Conservation (phyloP, 2,797 vertebrate genomes). For the Nannoperca australis region DNA sequence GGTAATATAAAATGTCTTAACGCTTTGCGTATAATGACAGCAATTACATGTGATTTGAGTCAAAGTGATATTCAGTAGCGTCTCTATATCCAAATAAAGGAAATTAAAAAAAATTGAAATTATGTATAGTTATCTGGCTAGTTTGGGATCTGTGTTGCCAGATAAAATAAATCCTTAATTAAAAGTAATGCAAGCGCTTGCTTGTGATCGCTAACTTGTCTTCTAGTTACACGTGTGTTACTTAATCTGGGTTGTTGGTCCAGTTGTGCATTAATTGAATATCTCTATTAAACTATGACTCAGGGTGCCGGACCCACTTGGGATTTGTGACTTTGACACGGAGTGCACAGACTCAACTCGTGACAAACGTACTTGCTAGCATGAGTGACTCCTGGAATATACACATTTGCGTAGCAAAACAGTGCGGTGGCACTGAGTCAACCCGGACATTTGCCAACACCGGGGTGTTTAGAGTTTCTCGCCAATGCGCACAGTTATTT, state of each 20-base stretch:
- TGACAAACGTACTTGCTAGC: constrained; percentile 45
- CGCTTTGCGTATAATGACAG: background rate
- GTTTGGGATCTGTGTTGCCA: background rate
- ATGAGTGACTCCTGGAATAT: constrained; percentile 71
- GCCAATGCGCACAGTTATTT: constrained; percentile 39
- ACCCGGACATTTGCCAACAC: constrained; percentile 67
- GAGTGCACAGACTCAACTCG: constrained; percentile 41
- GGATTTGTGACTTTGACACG: constrained; percentile 53
- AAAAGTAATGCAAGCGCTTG: background rate
- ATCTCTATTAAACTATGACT: constrained; percentile 45
- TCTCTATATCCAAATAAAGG: background rate
- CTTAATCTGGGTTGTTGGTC: background rate
- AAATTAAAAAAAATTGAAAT: background rate
- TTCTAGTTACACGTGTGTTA: background rate
- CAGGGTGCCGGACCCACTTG: background rate
- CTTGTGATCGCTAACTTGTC: background rate
- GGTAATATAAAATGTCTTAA: too few relatives aligned
- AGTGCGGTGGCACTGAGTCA: constrained; percentile 62
- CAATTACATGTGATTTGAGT: background rate
- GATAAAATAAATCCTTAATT: background rate
- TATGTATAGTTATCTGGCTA: background rate
- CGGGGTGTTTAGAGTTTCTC: constrained; percentile 66
- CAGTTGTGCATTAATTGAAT: background rate
- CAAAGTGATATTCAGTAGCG: background rate
- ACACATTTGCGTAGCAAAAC: constrained; percentile 65